A percentile compares a stretch with the other conserved stretches of the same genome.
These are phyloP conservation scores for Centropristis striata DNA, from an alignment of 2,113 vertebrate genomes.

Conservation along the genomic window DNA sequence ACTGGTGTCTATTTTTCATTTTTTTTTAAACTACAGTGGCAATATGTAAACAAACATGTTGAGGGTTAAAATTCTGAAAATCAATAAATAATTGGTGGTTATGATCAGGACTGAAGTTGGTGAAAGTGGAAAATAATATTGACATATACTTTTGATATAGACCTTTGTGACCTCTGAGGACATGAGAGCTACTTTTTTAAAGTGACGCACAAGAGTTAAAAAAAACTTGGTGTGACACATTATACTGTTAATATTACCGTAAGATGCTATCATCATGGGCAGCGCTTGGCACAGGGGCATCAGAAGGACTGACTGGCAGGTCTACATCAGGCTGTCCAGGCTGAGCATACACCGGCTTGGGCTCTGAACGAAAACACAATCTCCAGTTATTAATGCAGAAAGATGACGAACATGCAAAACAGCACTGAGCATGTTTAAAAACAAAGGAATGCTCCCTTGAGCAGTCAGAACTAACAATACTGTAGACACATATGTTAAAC, in stretches of 20 bases:
- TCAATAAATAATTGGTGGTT: too few relatives aligned
- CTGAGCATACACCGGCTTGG: slow-evolving; percentile 98
- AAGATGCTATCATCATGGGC: slow-evolving; percentile 96
- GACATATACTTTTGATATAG: too few relatives aligned
- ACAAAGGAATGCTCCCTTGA: background rate
- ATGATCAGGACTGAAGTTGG: too few relatives aligned
- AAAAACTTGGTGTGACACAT: background rate
- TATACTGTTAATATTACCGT: slow-evolving; percentile 81
- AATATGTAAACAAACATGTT: too few relatives aligned
- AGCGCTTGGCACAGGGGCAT: slow-evolving; percentile 93
- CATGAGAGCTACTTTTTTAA: too few relatives aligned
- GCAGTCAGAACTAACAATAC: background rate
- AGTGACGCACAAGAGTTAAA: background rate
- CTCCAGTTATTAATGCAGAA: background rate
- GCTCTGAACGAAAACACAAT: slow-evolving; percentile 85
- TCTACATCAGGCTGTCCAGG: slow-evolving; percentile 98
- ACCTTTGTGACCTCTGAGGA: background rate
- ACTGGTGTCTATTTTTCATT: too few relatives aligned
- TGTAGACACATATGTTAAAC: background rate
- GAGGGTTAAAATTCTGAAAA: too few relatives aligned
- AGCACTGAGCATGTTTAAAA: background rate
- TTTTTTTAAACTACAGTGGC: too few relatives aligned
- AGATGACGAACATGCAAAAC: slow-evolving; percentile 4
- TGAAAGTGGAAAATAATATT: too few relatives aligned
- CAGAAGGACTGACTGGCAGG: slow-evolving; percentile 96